Base-by-base conservation (phyloP, 2,113 vertebrate species). In the Otolemur garnettii region DNA sequence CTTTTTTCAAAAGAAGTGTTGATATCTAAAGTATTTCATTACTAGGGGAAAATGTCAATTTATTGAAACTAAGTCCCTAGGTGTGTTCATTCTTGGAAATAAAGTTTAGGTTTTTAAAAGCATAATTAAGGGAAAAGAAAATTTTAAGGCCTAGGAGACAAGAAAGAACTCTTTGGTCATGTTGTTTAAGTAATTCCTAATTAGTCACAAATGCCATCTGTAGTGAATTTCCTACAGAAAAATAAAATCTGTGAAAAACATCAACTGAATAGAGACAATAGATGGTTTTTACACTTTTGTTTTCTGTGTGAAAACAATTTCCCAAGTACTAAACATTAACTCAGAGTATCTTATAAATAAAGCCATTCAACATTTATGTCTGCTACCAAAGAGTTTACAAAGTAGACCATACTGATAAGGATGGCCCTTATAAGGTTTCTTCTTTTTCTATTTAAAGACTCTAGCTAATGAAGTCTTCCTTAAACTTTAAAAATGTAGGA, bases 401-500 rank as follows among this genome's bases (percentile, higher is more conserved):
- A 95, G 45, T 62, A 95, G 80, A 82, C 33, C n/a, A 85, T 55
- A 74, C 8, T 93, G 55, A 89, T 21, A 80, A 87, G 19, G 6
- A 84, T 35, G 13, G 33, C 89, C 21, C 45, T 91, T 91, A 19
- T 35, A 86, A 91, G 14, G 30, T 66, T 72, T 60, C 62, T 87
- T 50, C 24, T 19, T 93, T 88, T 96, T 69, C 55, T 60, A 17
- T 78, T 82, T 87, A 88, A 96, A 94, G 17, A 33, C 28, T 90
- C 88, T 69, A 17, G 64, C 64, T 45, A 89, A 80, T 55, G 3
- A 93, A 77, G 35, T 59, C 30, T 87, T 83, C 74, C 69, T 95
- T 87, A 75, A 89, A 89, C 24, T 64, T 26, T 60, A 90, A 78
- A 96, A 72, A 33, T 68, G 15, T 82, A 88, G 93, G 33, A 97